A percentile compares a stretch with the other conserved stretches of the same genome.
Conservation (phyloP, 2,797 vertebrate genomes). For the Sebastes taczanowskii region DNA sequence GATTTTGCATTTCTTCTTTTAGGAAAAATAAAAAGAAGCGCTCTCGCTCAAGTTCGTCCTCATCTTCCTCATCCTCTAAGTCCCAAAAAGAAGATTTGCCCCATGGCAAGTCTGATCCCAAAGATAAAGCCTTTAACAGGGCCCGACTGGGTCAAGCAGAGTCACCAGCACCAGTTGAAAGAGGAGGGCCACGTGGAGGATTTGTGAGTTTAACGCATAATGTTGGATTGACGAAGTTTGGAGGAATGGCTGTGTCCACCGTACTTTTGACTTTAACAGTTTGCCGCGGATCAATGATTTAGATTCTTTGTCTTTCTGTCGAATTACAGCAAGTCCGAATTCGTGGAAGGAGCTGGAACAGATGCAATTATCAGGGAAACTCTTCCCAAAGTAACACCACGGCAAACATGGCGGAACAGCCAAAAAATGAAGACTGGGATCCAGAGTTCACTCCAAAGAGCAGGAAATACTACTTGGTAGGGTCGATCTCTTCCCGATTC, state of each 20-base stretch:
- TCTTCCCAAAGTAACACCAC: conserved; percentile 80
- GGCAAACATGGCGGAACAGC: conserved; percentile 77
- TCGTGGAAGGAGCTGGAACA: conserved; percentile 92
- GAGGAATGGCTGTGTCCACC: background rate
- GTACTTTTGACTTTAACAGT: background rate
- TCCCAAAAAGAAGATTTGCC: conserved; percentile 77
- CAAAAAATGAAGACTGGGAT: conserved; percentile 91
- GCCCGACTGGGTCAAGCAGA: conserved; percentile 85
- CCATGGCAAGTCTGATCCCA: conserved; percentile 84
- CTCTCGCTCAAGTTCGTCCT: conserved; percentile 90
- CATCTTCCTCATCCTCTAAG: conserved; percentile 89
- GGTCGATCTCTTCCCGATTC: conserved; percentile 25
- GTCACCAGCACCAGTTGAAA: conserved; percentile 81
- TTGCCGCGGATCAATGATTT: background rate
- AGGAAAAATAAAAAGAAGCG: conserved; percentile 92
- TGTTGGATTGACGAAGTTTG: background rate
- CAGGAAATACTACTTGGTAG: conserved; percentile 97
- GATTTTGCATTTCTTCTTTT: conserved; percentile 25
- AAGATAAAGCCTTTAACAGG: conserved; percentile 86
- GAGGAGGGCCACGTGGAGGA: conserved; percentile 84
- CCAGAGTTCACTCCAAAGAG: conserved; percentile 93
- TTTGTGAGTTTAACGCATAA: conserved; percentile 87
- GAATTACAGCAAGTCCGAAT: conserved; percentile 88
- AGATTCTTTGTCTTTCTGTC: background rate
- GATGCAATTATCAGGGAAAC: conserved; percentile 87